Base-by-base conservation (phyloP, 2,888 invertebrate species). In the Parasteatoda lunata region DNA sequence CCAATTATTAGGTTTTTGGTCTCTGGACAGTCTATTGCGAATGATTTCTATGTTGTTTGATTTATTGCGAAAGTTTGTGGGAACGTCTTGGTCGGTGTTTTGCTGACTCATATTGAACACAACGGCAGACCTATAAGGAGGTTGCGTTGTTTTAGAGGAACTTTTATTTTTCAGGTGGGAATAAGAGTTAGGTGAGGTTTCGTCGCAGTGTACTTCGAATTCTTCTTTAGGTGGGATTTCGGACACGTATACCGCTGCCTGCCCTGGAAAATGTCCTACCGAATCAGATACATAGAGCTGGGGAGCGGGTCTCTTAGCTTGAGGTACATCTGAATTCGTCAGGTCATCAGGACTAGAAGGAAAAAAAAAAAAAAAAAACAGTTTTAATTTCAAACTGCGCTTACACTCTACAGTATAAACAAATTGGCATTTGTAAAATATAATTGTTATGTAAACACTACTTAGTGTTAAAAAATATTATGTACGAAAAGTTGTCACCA, bases 31-130 rank as follows among this genome's bases (percentile, higher is more conserved):
- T 54, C 85, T 76, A 52, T 85, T 85, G 15, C 65, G 75, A n/a
- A 85, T 85, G n/a, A 85, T 79, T 45, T 85, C 85, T 52, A 85
- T 75, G 70, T 85, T 85, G 70, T 76, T 85, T 1, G 85, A 80
- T 7, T 80, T 79, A n/a, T 59, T 47, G n/a, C 69, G 78, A 52
- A 70, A 71, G 65, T 80, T 85, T 3, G 65, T 51, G 9, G 85
- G 76, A 45, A 79, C 3, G 45, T 80, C 84, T 8, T 47, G 47
- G 15, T 79, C 79, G n/a, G n/a, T 54, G 48, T 70, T 75, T 9
- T 64, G 30, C 3, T 59, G 47, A 49, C 71, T 85, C 68, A 85
- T 69, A 45, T 85, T 85, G 15, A 80, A 71, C 45, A 85, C 71
- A 30, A 85, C 80, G 13, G 85, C 85, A 11, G 85, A 69, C 15